Conservation (phyloP, 2,888 invertebrate genomes). For the Philopedon plagiatum region DNA sequence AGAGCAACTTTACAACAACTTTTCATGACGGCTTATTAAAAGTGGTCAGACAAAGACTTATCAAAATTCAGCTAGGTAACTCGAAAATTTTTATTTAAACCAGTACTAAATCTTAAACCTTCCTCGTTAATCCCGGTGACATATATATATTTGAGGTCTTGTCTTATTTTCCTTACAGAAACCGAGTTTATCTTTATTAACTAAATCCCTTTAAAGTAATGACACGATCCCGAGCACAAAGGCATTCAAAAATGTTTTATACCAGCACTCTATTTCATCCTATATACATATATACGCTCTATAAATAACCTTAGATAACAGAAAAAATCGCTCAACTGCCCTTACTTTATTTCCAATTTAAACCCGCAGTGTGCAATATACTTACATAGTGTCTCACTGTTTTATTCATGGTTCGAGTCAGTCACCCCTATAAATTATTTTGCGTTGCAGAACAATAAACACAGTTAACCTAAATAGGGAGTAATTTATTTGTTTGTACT, state of each 20-base stretch:
- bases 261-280: not conserved
- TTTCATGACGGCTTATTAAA: too few relatives aligned
- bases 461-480: not conserved
- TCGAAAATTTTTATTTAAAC: too few relatives aligned
- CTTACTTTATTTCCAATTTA: constrained; percentile 1
- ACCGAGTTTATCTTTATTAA: not conserved
- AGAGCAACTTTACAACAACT: too few relatives aligned
- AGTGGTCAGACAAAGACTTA: too few relatives aligned
- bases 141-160: too few relatives aligned
- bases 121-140: too few relatives aligned
- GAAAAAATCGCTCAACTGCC: not conserved
- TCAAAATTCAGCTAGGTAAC: too few relatives aligned
- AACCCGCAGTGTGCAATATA: not conserved
- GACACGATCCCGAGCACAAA: not conserved
- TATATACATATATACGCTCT: not conserved
- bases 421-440: not conserved
- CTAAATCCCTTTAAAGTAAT: not conserved
- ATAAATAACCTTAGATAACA: not conserved
- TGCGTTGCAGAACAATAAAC: not conserved
- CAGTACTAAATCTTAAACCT: too few relatives aligned
- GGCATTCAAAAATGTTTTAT: not conserved
- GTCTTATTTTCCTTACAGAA: too few relatives aligned
- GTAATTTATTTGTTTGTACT: too few relatives aligned
- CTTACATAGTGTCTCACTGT: not conserved
- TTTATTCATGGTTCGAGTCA: not conserved